phyloP scores from a whole-genome alignment of 2,888 invertebrate species.

The Prosapia bicincta region DNA sequence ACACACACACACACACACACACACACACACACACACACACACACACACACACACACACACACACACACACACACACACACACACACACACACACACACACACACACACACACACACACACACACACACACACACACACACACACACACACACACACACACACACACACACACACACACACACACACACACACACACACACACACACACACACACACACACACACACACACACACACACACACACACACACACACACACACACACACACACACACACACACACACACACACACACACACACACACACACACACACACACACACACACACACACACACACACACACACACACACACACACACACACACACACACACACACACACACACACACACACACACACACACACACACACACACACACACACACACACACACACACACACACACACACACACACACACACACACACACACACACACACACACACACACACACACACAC shows the following conservation, averaged over 20 bases:
- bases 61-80: constrained; percentile 10
- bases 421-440: neutral
- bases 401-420: neutral
- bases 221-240: constrained; percentile 7
- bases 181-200: constrained; percentile 7
- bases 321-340: constrained; percentile 7
- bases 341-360: constrained; percentile 7
- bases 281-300: constrained; percentile 7
- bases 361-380: constrained; percentile 7
- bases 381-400: constrained; percentile 7
- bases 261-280: constrained; percentile 7
- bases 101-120: constrained; percentile 9
- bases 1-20: neutral
- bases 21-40: neutral
- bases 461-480: too few species aligned
- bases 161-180: constrained; percentile 7
- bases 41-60: neutral
- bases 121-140: constrained; percentile 9
- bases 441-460: neutral
- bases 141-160: constrained; percentile 9
- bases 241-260: constrained; percentile 7
- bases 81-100: constrained; percentile 1
- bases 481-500: too few species aligned
- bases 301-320: constrained; percentile 7
- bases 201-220: constrained; percentile 7